Conservation (phyloP, 2,888 invertebrate genomes). For the Harmothoe impar region DNA sequence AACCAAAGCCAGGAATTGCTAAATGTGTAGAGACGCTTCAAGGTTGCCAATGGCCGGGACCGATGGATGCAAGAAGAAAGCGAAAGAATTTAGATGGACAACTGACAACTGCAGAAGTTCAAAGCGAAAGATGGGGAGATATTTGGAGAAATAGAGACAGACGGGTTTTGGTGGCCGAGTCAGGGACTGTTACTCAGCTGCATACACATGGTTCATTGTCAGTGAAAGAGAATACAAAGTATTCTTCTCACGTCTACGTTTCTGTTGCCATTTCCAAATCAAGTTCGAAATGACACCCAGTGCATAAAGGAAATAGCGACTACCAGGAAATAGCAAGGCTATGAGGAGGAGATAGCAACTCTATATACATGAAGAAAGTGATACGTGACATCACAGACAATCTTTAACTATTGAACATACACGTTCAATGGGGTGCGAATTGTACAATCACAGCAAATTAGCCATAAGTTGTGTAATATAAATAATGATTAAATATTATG, state of each 20-base stretch:
- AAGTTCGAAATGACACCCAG: slow-evolving; percentile 58
- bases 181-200: slow-evolving; percentile 19
- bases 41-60: too few relatives aligned
- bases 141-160: background rate
- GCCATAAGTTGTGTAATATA: slow-evolving; percentile 60
- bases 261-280: slow-evolving; percentile 57
- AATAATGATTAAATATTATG: slow-evolving; percentile 41
- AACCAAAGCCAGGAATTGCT: background rate
- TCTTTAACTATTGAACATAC: slow-evolving; percentile 20
- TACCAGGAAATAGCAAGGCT: slow-evolving; percentile 27
- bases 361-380: slow-evolving; percentile 3
- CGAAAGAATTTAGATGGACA: too few relatives aligned
- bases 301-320: slow-evolving; percentile 54
- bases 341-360: slow-evolving; percentile 33
- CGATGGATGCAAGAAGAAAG: too few relatives aligned
- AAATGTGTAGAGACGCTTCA: too few relatives aligned
- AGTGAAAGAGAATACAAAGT: slow-evolving; percentile 32
- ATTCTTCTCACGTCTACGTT: background rate
- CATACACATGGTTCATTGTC: slow-evolving; percentile 2
- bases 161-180: background rate
- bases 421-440: slow-evolving; percentile 50
- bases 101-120: background rate
- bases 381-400: background rate
- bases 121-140: background rate
- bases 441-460: slow-evolving; percentile 53